Base-by-base conservation (phyloP, 2,888 invertebrate species). In the Drosophila antonietae region DNA sequence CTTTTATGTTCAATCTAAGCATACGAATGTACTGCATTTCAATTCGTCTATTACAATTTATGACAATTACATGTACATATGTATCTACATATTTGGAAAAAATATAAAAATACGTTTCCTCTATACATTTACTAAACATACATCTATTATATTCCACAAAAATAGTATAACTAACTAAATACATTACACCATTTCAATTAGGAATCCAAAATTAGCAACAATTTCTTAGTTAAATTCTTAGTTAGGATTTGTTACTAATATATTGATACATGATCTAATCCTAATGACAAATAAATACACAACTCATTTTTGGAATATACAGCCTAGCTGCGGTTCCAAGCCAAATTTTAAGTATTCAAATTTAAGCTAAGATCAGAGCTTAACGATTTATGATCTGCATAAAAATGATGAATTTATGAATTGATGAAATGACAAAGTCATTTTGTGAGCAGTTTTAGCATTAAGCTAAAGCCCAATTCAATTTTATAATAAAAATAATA, bases 81-180 rank as follows among this genome's bases (percentile, higher is more conserved):
- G 12, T 51, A 14, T n/a, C 31, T 56, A 7, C 23, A 23, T 14
- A 14, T 31, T 43, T 6, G 9, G 10, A 49, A 49, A 18, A 33
- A n/a, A 23, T n/a, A 39, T 28, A 53, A 10, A 57, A 20, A 57
- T 44, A 18, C 1, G 2, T 31, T 43, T 28, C 2, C 23, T 44
- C 8, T 46, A 46, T 23, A 28, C 46, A n/a, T 28, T 23, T 7
- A n/a, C 23, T n/a, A 23, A 46, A 8, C 35, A 37, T 47, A 8
- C 35, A 37, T 47, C 28, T 51, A 47, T 51, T 10, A 49, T 39
- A 49, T 59, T 39, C n/a, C 39, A 15, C 0, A 20, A 39, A 59
- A 59, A 18, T 7, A 31, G 9, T 7, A 31, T 49, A 18, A 49
- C 18, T 6, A 15, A 59, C 31, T 10, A 31, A 6, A 37, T 2